Conservation (phyloP, 1,140 invertebrate species). For the Calycopis cecrops region DNA sequence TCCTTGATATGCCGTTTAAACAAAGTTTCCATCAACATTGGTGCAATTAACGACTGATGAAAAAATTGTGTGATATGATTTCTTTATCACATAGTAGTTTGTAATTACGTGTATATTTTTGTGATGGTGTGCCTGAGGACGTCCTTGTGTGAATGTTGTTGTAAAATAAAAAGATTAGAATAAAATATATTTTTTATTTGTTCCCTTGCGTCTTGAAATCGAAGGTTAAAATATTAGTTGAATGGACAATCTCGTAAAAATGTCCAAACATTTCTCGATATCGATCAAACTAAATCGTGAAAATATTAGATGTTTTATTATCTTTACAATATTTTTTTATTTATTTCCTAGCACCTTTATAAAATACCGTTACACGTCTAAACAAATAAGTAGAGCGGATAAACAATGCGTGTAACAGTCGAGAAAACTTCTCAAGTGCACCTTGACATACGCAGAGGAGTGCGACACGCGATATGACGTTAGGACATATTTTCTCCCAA, state of each 20-base stretch:
- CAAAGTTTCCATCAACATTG: slow-evolving; percentile 30
- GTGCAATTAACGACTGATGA: slow-evolving; percentile 68
- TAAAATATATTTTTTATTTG: slow-evolving; percentile 29
- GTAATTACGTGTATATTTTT: slow-evolving; percentile 60
- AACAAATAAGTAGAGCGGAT: slow-evolving; percentile 46
- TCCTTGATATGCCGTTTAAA: slow-evolving; percentile 3
- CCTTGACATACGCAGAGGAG: slow-evolving; percentile 40
- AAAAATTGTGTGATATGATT: slow-evolving; percentile 63
- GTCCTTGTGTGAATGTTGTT: slow-evolving; percentile 70
- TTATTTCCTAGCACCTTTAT: slow-evolving; percentile 27
- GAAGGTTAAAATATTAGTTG: too few species aligned
- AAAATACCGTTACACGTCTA: slow-evolving; percentile 30
- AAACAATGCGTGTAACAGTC: slow-evolving; percentile 28
- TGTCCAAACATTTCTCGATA: too few species aligned
- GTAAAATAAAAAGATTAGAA: slow-evolving; percentile 61
- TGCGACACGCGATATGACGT: slow-evolving; percentile 35
- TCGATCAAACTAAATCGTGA: too few species aligned
- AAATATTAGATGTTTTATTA: too few species aligned
- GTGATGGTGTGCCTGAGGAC: slow-evolving; percentile 67
- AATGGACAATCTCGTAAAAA: too few species aligned
- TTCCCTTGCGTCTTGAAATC: slow-evolving; percentile 27
- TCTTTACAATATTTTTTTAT: too few species aligned
- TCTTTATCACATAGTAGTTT: slow-evolving; percentile 63
- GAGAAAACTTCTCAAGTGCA: slow-evolving; percentile 29
- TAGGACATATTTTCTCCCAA: slow-evolving; percentile 47